Base-by-base conservation (phyloP, 2,113 vertebrate species). In the Montifringilla adamsi region DNA sequence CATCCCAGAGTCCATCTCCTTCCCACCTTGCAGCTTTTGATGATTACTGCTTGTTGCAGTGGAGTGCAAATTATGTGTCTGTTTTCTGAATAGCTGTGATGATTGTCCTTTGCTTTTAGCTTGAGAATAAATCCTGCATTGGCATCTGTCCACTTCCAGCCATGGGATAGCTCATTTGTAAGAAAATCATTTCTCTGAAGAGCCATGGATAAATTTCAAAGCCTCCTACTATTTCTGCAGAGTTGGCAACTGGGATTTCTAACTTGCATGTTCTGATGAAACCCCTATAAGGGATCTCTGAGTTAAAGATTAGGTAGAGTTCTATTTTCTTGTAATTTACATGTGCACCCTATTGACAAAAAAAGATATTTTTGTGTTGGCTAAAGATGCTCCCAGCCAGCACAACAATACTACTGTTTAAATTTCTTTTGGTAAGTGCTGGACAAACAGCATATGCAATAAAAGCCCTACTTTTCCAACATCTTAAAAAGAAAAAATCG, bases 181-280 rank as follows among this genome's bases (percentile, higher is more conserved):
- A 67, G 55, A 52, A 93, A 93, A 89, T 11, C 0, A 50, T 75
- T 72, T 87, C 47, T 69, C 43, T 52, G 67, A 39, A 89, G 93
- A 97, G 96, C 95, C 96, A 90, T 75, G 90, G 96, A 96, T 78
- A 96, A 91, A 96, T 88, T 67, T 94, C 94, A 97, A 78, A 56
- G 79, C 60, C 90, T 87, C 23, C 53, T 62, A 47, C 86, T 75
- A 80, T 26, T 75, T 30, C 64, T 91, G 69, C 6, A 10, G 56
- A 59, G 31, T n/a, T 78, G 41, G 12, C 69, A 79, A 53, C 27
- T 6, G 26, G 28, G n/a, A 68, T 78, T 93, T 90, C 49, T 92
- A 69, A 81, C 41, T 41, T 70, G 35, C 17, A 27, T 9, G 15
- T 74, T 85, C 76, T 79, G 19, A 27, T 63, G 52, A 59, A 90